These are phyloP conservation scores for Centruroides sculpturatus DNA, from an alignment of 1,140 invertebrate species.

Conservation along the genomic window DNA sequence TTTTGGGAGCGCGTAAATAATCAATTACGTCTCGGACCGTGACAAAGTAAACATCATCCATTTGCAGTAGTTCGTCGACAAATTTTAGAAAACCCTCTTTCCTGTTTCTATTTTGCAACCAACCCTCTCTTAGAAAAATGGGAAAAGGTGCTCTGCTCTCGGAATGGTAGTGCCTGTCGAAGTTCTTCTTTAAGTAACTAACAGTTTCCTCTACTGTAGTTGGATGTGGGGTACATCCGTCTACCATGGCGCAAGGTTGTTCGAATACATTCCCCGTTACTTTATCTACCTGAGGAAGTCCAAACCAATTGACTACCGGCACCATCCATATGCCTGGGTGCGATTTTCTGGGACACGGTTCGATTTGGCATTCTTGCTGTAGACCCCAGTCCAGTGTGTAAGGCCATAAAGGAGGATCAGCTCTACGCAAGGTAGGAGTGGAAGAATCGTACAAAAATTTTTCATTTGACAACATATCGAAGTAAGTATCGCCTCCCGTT, in stretches of 20 bases:
- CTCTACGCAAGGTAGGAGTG: conserved; percentile 12
- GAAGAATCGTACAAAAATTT: conserved; percentile 20
- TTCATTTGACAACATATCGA: conserved; percentile 22
- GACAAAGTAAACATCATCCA: conserved; percentile 78
- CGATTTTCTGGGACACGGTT: conserved; percentile 18
- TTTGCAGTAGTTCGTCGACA: conserved; percentile 75
- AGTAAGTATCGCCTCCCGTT: conserved; percentile 38
- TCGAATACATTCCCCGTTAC: conserved; percentile 48
- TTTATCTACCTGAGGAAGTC: conserved; percentile 42
- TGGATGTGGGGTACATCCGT: conserved; percentile 79
- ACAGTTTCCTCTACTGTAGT: conserved; percentile 71
- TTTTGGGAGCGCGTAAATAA: conserved; percentile 2
- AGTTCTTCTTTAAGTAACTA: conserved; percentile 86
- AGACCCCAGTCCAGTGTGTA: conserved; percentile 19
- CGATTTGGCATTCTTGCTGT: conserved; percentile 18
- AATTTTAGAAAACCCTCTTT: conserved; percentile 85
- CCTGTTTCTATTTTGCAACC: conserved; percentile 84
- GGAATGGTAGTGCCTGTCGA: conserved; percentile 77
- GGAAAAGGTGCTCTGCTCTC: conserved; percentile 84
- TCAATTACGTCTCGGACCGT: conserved; percentile 55
- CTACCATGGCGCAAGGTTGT: conserved; percentile 81
- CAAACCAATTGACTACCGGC: conserved; percentile 38
- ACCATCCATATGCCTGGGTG: conserved; percentile 20
- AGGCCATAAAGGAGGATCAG: conserved; percentile 17
- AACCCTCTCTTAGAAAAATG: conserved; percentile 80